Evolutionary conservation across 2,797 vertebrate genomes (phyloP), one percentile per base, ranked within the genome.

Genomic region (Percopsis omiscomaycus): DNA sequence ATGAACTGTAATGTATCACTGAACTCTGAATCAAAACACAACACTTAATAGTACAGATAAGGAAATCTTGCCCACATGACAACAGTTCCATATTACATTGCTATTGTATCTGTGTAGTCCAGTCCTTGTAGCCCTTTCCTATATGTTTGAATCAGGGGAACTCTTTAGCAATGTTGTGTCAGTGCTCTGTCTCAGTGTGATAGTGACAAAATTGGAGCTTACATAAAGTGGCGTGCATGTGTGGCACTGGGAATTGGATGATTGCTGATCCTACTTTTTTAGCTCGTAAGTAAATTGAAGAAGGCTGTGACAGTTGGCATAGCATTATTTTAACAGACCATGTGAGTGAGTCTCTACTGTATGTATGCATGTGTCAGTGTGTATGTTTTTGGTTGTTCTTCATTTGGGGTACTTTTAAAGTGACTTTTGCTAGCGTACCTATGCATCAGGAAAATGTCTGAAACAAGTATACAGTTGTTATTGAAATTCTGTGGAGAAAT

Each of bases 301-400:
- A 58, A 64, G 68, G 53, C 69, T 59, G 51, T 63, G 46, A 59
- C 68, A 50, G 32, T 63, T 37, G 45, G 53, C 58, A 44, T 69
- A 67, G 69, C 55, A 42, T 9, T 52, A 55, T 60, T 60, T 82
- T 66, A 48, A 74, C 11, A 0, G 77, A 72, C 77, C 45, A 55
- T 42, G 51, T 27, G 72, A 84, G 79, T 70, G 75, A 81, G 74
- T 75, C 66, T 81, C 74, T 79, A 22, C 22, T 22, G 22, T 22
- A 46, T 73, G 87, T 86, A 84, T 89, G 84, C 87, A 89, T 88
- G 86, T 89, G 74, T 64, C 75, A 79, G 81, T 75, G 74, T 74
- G 86, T 84, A 30, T 83, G 83, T 79, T 68, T 78, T 4, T 59
- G 65, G 62, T 66, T 74, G 66, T 85, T 77, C 71, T 81, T 62